These are phyloP conservation scores for Thunnus albacares DNA, from an alignment of 2,797 vertebrate species.

Conservation along the genomic window DNA sequence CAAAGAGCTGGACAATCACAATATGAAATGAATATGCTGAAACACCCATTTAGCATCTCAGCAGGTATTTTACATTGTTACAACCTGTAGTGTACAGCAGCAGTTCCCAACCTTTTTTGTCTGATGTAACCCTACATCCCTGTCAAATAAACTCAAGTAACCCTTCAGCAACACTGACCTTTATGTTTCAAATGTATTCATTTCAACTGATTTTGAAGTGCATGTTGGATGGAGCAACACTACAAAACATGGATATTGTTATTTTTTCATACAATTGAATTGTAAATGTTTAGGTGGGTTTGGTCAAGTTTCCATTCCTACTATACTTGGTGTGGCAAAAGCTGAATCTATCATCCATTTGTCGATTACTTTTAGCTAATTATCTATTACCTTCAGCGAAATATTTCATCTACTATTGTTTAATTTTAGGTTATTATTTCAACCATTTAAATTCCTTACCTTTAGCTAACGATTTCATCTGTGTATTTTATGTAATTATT, in stretches of 20 bases:
- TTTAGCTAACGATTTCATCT: background rate
- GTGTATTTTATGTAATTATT: background rate
- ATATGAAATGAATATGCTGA: background rate
- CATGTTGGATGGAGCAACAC: background rate
- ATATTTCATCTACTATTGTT: background rate
- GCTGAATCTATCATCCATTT: background rate
- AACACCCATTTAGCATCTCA: background rate
- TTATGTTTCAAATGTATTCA: background rate
- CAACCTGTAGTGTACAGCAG: background rate
- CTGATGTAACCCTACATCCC: background rate
- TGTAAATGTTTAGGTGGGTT: background rate
- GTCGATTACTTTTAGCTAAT: background rate
- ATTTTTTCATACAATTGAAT: background rate
- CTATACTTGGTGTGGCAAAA: background rate
- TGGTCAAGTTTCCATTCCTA: background rate
- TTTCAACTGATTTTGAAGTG: background rate
- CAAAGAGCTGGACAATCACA: conserved; percentile 9
- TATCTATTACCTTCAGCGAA: background rate
- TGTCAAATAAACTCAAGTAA: background rate
- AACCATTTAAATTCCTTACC: background rate
- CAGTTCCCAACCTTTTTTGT: background rate
- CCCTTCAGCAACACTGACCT: background rate
- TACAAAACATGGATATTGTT: background rate
- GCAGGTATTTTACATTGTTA: background rate
- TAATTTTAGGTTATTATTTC: background rate